Evolutionary conservation across 2,888 invertebrate species (phyloP).

Genomic region (Oeneis ivallda): DNA sequence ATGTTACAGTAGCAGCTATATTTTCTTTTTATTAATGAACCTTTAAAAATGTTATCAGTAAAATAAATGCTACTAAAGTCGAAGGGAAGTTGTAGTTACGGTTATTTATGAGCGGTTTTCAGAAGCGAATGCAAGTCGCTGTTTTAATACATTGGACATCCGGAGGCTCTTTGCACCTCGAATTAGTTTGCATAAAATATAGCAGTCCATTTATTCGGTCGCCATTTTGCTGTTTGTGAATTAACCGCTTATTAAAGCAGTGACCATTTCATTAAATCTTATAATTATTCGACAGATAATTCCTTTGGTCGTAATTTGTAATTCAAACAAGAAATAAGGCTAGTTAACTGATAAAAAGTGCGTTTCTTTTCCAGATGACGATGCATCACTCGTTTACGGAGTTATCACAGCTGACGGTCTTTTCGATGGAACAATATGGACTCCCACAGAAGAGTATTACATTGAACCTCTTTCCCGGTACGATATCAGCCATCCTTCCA

Average conservation of each 20-base stretch:
- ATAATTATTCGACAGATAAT: background rate
- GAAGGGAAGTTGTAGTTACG: constrained; percentile 59
- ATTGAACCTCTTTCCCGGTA: constrained; percentile 90
- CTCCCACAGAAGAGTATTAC: constrained; percentile 89
- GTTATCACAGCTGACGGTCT: constrained; percentile 92
- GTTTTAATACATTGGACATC: constrained; percentile 75
- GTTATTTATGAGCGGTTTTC: constrained; percentile 77
- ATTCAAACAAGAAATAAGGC: background rate
- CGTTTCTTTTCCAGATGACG: constrained; percentile 85
- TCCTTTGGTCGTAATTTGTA: background rate
- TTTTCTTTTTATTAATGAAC: too few relatives aligned
- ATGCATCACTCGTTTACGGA: constrained; percentile 90
- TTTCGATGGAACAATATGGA: constrained; percentile 93
- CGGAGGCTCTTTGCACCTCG: constrained; percentile 73
- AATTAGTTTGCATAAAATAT: constrained; percentile 78
- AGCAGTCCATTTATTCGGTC: constrained; percentile 64
- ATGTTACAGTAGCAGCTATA: too few relatives aligned
- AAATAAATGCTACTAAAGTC: constrained; percentile 30
- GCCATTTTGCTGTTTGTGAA: constrained; percentile 55
- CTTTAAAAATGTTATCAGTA: constrained; percentile 15
- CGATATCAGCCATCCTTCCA: constrained; percentile 74
- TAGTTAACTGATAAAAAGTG: too few relatives aligned
- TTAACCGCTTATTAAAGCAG: constrained; percentile 40
- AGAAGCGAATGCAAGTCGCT: constrained; percentile 73
- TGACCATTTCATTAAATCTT: constrained; percentile 14